phyloP scores from a whole-genome alignment of 2,888 invertebrate species.

The Oasisia sp. region DNA sequence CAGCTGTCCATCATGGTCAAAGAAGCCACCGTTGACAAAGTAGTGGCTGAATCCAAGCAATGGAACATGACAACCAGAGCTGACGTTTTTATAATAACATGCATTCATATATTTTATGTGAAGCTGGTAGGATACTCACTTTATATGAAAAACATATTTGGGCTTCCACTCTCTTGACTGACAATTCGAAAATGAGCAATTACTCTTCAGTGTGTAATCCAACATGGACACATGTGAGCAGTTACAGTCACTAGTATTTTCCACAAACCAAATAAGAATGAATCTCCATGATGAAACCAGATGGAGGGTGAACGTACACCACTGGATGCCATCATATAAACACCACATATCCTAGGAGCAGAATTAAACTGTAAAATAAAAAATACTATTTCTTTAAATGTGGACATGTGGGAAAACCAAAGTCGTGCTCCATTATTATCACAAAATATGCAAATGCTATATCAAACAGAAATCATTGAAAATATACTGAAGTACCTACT shows the following conservation, averaged over 20 bases:
- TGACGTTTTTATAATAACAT: background rate
- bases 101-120: background rate
- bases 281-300: too few relatives aligned
- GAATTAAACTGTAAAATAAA: too few relatives aligned
- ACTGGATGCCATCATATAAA: too few relatives aligned
- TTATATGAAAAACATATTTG: background rate
- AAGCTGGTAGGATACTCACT: background rate
- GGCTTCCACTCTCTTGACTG: background rate
- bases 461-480: background rate
- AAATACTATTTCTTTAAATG: background rate
- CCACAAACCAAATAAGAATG: background rate
- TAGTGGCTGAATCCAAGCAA: slow-evolving; percentile 43
- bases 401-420: background rate
- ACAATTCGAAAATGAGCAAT: background rate
- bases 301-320: too few relatives aligned
- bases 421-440: background rate
- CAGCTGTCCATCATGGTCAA: slow-evolving; percentile 50
- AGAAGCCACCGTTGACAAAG: slow-evolving; percentile 59
- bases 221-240: background rate
- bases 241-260: background rate
- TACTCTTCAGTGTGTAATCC: background rate
- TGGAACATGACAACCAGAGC: background rate
- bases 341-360: too few relatives aligned
- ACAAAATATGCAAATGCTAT: background rate
- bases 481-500: background rate